phyloP scores from a whole-genome alignment of 1,140 invertebrate genomes.

The Calycopis cecrops region DNA sequence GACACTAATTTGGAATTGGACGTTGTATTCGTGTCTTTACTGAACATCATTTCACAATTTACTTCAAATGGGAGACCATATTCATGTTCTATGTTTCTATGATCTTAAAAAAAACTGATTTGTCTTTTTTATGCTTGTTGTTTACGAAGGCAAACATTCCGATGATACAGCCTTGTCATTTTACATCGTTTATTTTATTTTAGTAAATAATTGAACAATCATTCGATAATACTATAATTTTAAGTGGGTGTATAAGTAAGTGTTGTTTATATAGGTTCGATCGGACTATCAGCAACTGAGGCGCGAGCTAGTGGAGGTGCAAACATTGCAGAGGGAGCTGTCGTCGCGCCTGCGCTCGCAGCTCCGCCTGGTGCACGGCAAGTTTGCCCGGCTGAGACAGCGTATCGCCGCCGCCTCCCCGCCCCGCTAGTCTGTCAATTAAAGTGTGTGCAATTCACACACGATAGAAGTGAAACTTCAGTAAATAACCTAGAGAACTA shows the following conservation, averaged over 20 bases:
- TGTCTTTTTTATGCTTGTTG: constrained; percentile 11
- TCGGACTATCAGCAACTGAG: constrained; percentile 71
- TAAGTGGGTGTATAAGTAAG: neutral
- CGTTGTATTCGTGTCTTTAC: constrained; percentile 5
- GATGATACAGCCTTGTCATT: neutral
- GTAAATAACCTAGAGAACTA: too few species aligned
- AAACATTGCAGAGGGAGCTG: constrained; percentile 66
- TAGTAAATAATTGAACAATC: neutral
- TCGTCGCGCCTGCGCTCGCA: constrained; percentile 63
- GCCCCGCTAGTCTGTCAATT: constrained; percentile 27
- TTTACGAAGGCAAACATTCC: neutral
- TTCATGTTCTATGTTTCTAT: constrained; percentile 26
- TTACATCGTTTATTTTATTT: constrained; percentile 6
- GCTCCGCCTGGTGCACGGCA: constrained; percentile 65
- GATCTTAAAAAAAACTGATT: constrained; percentile 10
- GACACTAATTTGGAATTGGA: too few species aligned
- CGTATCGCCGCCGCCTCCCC: constrained; percentile 59
- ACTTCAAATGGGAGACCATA: constrained; percentile 49
- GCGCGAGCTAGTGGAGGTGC: constrained; percentile 67
- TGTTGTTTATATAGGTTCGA: constrained; percentile 45
- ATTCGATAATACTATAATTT: neutral
- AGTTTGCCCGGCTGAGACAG: constrained; percentile 63
- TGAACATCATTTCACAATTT: constrained; percentile 34
- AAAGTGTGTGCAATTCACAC: too few species aligned
- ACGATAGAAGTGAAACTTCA: too few species aligned